Conservation (phyloP, 2,113 vertebrate species). For the Malaclemys terrapin region DNA sequence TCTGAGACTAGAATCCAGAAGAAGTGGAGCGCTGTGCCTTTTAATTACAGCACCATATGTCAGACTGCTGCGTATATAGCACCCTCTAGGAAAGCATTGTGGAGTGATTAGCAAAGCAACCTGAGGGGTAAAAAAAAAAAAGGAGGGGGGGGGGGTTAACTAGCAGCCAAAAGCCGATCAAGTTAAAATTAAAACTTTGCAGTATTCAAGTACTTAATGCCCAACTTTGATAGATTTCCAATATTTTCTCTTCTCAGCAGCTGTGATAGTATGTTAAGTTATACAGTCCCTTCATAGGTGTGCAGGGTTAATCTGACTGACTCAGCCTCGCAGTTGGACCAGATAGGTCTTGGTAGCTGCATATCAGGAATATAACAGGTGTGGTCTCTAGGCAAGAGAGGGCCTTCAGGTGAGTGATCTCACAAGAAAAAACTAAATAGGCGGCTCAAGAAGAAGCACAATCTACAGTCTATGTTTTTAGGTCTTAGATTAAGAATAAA, state of each 20-base stretch:
- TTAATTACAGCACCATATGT: background rate
- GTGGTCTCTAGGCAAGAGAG: background rate
- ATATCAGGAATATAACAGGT: background rate
- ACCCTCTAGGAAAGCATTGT: background rate
- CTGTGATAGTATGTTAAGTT: background rate
- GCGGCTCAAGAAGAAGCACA: background rate
- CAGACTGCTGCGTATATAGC: background rate
- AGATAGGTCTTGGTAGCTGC: too few species aligned
- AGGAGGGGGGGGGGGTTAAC: background rate
- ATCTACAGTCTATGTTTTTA: background rate
- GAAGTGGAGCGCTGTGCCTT: background rate
- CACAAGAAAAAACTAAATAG: background rate
- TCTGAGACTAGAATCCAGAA: background rate
- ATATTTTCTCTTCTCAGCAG: background rate
- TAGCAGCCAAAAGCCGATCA: background rate
- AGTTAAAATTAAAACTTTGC: background rate
- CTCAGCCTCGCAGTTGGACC: background rate
- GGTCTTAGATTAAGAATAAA: constrained; percentile 1
- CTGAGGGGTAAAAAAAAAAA: background rate
- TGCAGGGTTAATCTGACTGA: background rate
- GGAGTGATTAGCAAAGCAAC: background rate
- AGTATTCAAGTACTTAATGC: background rate
- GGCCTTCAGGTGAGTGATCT: too few species aligned
- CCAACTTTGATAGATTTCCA: background rate
- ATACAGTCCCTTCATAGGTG: background rate